These are phyloP conservation scores for Pogoniulus pusillus DNA, from an alignment of 2,797 vertebrate genomes.

Conservation along the genomic window DNA sequence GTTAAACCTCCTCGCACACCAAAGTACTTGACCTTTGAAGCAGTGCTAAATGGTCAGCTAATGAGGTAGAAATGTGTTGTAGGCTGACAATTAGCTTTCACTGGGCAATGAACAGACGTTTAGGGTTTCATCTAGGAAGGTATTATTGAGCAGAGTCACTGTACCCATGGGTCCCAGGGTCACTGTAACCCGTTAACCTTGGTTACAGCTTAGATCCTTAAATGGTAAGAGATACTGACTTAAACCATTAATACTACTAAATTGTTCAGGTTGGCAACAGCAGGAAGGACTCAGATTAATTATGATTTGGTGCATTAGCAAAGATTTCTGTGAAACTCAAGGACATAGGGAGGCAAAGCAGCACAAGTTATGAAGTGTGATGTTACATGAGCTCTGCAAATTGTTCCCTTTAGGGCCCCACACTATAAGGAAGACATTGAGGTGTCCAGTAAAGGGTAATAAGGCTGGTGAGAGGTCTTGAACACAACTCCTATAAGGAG, in stretches of 20 bases:
- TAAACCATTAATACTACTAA: background rate
- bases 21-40: background rate
- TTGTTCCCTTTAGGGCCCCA: too few species aligned
- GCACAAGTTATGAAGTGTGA: background rate
- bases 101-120: background rate
- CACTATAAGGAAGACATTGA: too few species aligned
- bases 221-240: background rate
- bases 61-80: background rate
- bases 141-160: background rate
- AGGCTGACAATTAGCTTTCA: background rate
- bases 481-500: too few species aligned
- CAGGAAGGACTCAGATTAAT: background rate
- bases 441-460: too few species aligned
- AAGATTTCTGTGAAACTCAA: background rate
- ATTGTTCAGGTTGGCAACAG: background rate
- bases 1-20: background rate
- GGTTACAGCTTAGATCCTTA: background rate
- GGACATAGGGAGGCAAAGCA: background rate
- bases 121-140: background rate
- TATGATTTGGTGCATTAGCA: background rate
- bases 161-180: background rate
- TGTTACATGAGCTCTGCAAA: background rate
- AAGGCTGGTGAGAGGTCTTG: too few species aligned
- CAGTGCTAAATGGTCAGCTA: background rate
- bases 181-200: background rate